Evolutionary conservation across 2,113 vertebrate genomes (phyloP).

Genomic region (Pseudonaja textilis): DNA sequence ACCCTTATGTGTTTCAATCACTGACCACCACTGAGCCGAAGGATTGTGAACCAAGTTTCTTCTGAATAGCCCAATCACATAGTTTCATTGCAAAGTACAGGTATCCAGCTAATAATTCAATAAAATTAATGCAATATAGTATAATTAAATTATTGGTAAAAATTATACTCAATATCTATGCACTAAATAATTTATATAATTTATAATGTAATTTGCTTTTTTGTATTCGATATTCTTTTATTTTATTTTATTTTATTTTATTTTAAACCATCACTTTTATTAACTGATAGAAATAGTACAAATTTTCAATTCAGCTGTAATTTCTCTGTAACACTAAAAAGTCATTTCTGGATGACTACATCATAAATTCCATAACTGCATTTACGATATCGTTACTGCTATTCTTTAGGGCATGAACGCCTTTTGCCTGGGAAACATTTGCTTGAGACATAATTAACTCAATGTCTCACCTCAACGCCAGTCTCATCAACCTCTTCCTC

Average conservation of each 20-base stretch:
- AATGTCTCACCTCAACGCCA: too few relatives aligned
- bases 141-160: background rate
- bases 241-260: background rate
- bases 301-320: conserved; percentile 85
- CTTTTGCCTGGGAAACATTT: too few relatives aligned
- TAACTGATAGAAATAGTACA: conserved; percentile 98
- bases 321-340: background rate
- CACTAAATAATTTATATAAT: background rate
- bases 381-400: too few relatives aligned
- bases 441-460: too few relatives aligned
- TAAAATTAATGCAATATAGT: background rate
- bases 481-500: conserved; percentile 86
- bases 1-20: too few relatives aligned
- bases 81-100: too few relatives aligned
- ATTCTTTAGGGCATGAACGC: too few relatives aligned
- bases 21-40: too few relatives aligned
- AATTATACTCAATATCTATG: background rate
- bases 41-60: too few relatives aligned
- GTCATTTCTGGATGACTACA: too few relatives aligned
- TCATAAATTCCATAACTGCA: too few relatives aligned
- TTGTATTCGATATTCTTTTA: background rate
- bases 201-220: background rate
- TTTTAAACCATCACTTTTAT: conserved; percentile 93
- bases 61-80: too few relatives aligned
- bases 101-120: background rate